Conservation (phyloP, 1,140 invertebrate genomes). For the Idris sp. region DNA sequence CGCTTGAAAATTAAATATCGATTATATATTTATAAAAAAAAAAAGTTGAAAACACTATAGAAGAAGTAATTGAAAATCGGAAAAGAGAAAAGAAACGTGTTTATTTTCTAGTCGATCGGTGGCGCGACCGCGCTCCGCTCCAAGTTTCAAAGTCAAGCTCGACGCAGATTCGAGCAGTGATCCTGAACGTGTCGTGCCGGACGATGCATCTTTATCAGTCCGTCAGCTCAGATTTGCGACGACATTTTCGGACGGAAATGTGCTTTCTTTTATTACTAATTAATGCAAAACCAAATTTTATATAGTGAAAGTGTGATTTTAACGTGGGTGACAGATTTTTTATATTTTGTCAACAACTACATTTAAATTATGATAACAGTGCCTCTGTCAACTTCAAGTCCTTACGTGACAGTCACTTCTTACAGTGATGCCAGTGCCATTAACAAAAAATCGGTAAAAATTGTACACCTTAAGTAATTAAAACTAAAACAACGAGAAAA, state of each 20-base stretch:
- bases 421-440: slow-evolving; percentile 74
- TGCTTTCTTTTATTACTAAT: neutral
- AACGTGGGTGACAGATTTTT: neutral
- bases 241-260: too few relatives aligned
- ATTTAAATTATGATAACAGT: slow-evolving; percentile 75
- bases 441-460: slow-evolving; percentile 71
- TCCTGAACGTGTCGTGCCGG: slow-evolving; percentile 20
- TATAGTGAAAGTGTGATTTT: too few relatives aligned
- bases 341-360: too few relatives aligned
- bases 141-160: slow-evolving; percentile 49
- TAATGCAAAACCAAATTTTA: too few relatives aligned
- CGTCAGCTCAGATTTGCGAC: too few relatives aligned
- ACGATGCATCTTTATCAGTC: neutral
- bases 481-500: too few relatives aligned
- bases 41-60: too few relatives aligned
- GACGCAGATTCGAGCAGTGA: slow-evolving; percentile 14
- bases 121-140: slow-evolving; percentile 1
- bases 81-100: slow-evolving; percentile 6
- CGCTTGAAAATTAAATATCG: too few relatives aligned
- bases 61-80: too few relatives aligned
- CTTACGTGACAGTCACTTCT: slow-evolving; percentile 72
- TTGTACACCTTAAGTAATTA: too few relatives aligned
- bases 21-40: too few relatives aligned
- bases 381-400: slow-evolving; percentile 72
- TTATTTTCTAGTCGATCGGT: slow-evolving; percentile 32